These are phyloP conservation scores for Lethenteron reissneri DNA, from an alignment of 2,113 vertebrate species.

Conservation along the genomic window DNA sequence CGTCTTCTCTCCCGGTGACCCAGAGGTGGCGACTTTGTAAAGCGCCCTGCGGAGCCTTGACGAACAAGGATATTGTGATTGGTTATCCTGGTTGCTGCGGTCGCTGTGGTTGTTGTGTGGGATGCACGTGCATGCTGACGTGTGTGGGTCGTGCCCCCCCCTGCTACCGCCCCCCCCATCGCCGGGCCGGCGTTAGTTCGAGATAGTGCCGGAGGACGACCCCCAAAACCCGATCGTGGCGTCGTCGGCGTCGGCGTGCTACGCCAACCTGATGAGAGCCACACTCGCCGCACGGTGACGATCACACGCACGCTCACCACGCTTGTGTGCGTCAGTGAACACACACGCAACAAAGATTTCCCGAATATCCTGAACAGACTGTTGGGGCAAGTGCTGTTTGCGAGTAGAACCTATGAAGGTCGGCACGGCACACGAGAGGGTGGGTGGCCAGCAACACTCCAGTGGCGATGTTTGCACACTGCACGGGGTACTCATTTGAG, in stretches of 20 bases:
- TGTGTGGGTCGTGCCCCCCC: background rate
- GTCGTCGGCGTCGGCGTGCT: constrained; percentile 38
- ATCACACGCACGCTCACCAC: too few species aligned
- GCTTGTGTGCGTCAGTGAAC: too few species aligned
- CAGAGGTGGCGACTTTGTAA: too few species aligned
- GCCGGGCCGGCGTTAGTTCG: constrained; percentile 28
- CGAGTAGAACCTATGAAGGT: too few species aligned
- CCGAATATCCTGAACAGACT: too few species aligned
- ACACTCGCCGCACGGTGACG: constrained; percentile 23
- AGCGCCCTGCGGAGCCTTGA: background rate
- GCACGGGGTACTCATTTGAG: too few species aligned
- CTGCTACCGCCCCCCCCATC: background rate
- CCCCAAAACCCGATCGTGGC: constrained; percentile 43
- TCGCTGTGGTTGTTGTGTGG: background rate
- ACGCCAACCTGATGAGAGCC: constrained; percentile 37
- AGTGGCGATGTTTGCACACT: too few species aligned
- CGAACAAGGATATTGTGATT: background rate
- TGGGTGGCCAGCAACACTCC: too few species aligned
- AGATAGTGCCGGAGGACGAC: constrained; percentile 63
- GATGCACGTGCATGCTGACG: background rate
- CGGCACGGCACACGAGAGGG: too few species aligned
- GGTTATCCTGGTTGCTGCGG: background rate
- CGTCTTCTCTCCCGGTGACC: too few species aligned
- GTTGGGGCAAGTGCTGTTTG: too few species aligned
- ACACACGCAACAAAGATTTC: too few species aligned